Evolutionary conservation across 2,888 invertebrate genomes (phyloP), one percentile per base, ranked within the genome.

Genomic region (Apotomis betuletana): DNA sequence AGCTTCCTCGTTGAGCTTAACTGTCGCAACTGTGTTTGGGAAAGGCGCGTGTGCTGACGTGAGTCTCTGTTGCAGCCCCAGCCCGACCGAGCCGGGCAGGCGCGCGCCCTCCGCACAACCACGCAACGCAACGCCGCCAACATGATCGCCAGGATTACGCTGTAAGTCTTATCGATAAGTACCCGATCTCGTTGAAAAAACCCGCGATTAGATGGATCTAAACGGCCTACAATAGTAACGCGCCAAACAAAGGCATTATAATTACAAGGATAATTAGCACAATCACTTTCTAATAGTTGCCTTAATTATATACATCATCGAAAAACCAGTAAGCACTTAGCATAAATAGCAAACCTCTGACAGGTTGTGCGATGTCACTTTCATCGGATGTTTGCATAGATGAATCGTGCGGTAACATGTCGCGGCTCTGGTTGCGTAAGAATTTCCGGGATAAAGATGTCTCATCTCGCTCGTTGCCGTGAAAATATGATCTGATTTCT

Each of bases 1-100:
- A 90, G 91, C 92, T 91, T 92, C 92, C 92, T 91, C 85, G 88
- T 91, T 88, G 88, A 91, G 88, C 88, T 88, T 88, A 85, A 89
- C 88, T 92, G 91, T 92, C 89, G 92, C 91, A 92, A 92, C 87
- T 85, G 83, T 86, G 89, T 84, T 87, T 89, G 91, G 89, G 90
- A 91, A 91, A 91, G 91, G 91, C 90, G 90, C 90, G 88, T 85
- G 89, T 87, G 90, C 83, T 91, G 89, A 91, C 90, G 88, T 83
- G 90, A 87, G 84, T 89, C 85, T 91, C 90, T 92, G 90, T 92
- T 91, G 89, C 91, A 92, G 91, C 81, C 87, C 85, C 85, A 85
- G 87, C 89, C 88, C 85, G 85, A 86, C 82, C 77, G 79, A 85
- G 81, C 85, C 84, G 87, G 87, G 87, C 87, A 79, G 85, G 83